Conservation (phyloP, 2,113 vertebrate genomes). For the Bubo blakistoni region DNA sequence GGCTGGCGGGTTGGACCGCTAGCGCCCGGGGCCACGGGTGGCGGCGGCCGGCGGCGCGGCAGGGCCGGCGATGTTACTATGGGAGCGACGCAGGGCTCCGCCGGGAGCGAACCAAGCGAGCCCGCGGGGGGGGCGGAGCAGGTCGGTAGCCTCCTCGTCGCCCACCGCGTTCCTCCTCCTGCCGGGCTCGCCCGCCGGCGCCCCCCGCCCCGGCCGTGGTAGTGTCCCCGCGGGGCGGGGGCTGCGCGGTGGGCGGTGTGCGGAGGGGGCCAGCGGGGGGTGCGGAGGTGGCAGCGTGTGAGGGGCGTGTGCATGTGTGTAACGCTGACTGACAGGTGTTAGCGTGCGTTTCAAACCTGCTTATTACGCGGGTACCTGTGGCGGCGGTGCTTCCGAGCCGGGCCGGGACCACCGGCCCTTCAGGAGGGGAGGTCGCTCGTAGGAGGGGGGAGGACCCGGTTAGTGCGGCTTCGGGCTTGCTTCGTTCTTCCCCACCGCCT, state of each 20-base stretch:
- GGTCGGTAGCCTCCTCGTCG: neutral
- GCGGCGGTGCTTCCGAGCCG: neutral
- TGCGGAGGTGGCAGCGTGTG: rapidly evolving
- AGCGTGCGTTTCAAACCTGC: rapidly evolving
- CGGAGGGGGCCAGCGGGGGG: no score
- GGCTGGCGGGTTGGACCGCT: neutral
- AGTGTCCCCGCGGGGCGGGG: neutral
- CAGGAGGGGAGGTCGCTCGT: neutral
- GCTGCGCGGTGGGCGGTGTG: neutral
- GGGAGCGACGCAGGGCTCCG: constrained; percentile 56
- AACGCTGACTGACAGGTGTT: neutral
- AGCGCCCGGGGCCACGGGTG: neutral
- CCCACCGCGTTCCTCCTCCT: neutral
- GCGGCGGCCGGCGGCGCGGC: neutral
- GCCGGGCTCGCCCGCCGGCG: neutral
- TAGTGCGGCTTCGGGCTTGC: rapidly evolving
- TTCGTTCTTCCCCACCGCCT: neutral
- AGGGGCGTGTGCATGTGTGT: neutral
- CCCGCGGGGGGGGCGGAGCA: constrained; percentile 5
- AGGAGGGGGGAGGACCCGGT: rapidly evolving
- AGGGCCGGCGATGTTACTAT: constrained; percentile 15
- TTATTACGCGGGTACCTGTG: no score
- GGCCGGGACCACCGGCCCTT: no score
- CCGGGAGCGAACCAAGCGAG: constrained; percentile 15
- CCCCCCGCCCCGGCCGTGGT: neutral